Base-by-base conservation (phyloP, 1,140 invertebrate genomes). In the Drosophila sproati region DNA sequence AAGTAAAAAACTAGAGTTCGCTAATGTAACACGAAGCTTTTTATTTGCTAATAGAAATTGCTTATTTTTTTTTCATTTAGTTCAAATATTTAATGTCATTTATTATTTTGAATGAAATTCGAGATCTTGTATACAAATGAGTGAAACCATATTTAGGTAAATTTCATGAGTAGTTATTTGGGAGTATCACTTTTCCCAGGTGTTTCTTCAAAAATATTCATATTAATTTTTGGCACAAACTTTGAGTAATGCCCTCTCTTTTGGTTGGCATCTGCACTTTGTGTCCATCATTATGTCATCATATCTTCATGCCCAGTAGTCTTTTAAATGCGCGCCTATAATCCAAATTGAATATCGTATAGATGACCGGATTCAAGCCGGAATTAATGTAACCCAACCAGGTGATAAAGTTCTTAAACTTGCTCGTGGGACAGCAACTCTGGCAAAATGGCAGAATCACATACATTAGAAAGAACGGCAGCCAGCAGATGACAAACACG, bases 361-460 rank as follows among this genome's bases (percentile, higher is more conserved):
- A 99, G 77, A 99, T 99, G 79, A 99, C 95, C 7, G 98, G 98
- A 93, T 99, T 99, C 7, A 99, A 94, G n/a, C 97, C 97, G 29
- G 98, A 99, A 93, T 99, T 99, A 67, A 99, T 95, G 92, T 99
- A 99, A 29, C 98, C 98, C 43, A 99, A 95, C 98, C 98, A 99
- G 34, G 97, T 98, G 79, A 98, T 97, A 87, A 98, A 97, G 92
- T 98, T 97, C 47, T 96, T 96, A 61, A 98, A 93, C 82, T 96
- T 95, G 43, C 95, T 95, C 4, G 96, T 97, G 8, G 96, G 96
- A 90, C 96, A 96, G 89, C 96, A 97, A 50, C 93, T 94, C 2
- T 94, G 93, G 91, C 97, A 98, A 90, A 98, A 98, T 1, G 97
- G 97, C 60, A 97, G 94, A 60, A 98, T 97, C 41, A 99, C 96